Conservation (phyloP, 1,140 invertebrate species). For the Notospermus geniculatus region DNA sequence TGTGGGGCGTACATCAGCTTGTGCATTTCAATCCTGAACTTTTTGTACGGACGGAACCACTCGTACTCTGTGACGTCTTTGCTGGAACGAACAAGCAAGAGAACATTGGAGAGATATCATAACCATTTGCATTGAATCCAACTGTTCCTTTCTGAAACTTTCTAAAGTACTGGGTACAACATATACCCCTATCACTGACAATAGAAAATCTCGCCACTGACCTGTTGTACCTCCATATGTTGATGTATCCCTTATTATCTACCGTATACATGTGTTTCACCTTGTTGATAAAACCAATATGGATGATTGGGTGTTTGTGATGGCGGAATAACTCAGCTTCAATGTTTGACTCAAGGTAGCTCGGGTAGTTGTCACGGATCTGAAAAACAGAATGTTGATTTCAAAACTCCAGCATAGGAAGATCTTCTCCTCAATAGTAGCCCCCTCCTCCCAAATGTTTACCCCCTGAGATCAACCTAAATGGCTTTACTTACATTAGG, state of each 20-base stretch:
- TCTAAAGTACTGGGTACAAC: too few relatives aligned
- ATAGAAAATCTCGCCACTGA: slow-evolving; percentile 5
- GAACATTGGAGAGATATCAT: too few relatives aligned
- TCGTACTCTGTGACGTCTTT: slow-evolving; percentile 25
- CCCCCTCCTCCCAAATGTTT: neutral
- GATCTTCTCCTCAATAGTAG: neutral
- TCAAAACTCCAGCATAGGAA: too few relatives aligned
- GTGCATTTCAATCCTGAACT: slow-evolving; percentile 26
- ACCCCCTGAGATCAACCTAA: too few relatives aligned
- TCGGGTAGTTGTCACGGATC: slow-evolving; percentile 10
- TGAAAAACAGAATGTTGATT: slow-evolving; percentile 16
- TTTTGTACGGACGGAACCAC: slow-evolving; percentile 32
- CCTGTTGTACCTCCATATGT: slow-evolving; percentile 36
- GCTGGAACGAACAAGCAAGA: slow-evolving; percentile 17
- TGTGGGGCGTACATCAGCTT: slow-evolving; percentile 35
- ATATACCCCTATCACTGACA: too few relatives aligned
- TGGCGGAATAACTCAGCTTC: slow-evolving; percentile 33
- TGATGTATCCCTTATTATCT: slow-evolving; percentile 33
- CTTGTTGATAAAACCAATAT: slow-evolving; percentile 31
- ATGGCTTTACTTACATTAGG: slow-evolving; percentile 14
- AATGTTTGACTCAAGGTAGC: slow-evolving; percentile 29
- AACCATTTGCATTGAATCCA: too few relatives aligned
- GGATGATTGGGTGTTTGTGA: slow-evolving; percentile 28
- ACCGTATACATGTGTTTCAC: slow-evolving; percentile 33
- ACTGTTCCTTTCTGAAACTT: too few relatives aligned